phyloP scores from a whole-genome alignment of 2,113 vertebrate species.

The Rhinolophus ferrumequinum region DNA sequence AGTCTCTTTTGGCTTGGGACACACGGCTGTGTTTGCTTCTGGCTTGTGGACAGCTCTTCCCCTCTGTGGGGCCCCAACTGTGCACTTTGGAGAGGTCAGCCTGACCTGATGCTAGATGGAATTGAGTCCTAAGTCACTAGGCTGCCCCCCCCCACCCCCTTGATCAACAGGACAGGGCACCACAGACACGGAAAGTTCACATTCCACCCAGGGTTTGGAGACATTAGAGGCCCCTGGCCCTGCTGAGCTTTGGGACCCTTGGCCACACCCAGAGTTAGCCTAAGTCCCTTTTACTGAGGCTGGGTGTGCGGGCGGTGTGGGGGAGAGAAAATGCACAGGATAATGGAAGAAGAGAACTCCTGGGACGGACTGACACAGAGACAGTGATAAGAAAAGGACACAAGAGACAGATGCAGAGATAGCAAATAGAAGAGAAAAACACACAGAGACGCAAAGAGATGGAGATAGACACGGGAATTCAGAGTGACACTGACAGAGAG shows the following conservation, averaged over 20 bases:
- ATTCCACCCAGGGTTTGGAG: not conserved
- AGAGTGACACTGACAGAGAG: not conserved
- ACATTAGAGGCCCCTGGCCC: not conserved
- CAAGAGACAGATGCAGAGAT: not conserved
- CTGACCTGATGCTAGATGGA: slow-evolving; percentile 44
- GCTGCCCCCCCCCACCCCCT: not conserved
- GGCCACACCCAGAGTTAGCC: not conserved
- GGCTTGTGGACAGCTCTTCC: slow-evolving; percentile 67
- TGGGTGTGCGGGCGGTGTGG: rapidly evolving
- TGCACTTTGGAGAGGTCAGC: slow-evolving; percentile 64
- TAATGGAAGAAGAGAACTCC: not conserved
- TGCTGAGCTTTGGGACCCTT: not conserved
- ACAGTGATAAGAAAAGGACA: not conserved
- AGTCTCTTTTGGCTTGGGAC: slow-evolving; percentile 75
- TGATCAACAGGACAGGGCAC: not conserved
- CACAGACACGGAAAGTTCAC: not conserved
- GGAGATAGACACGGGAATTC: not conserved
- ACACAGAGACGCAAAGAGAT: not conserved
- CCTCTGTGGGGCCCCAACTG: slow-evolving; percentile 65
- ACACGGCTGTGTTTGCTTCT: slow-evolving; percentile 66
- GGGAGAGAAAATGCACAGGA: not conserved
- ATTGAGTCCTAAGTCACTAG: not conserved
- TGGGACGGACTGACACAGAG: not conserved
- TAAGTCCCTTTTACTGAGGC: not conserved
- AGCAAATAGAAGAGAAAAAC: not conserved